These are phyloP conservation scores for Epirrhoe tristata DNA, from an alignment of 2,888 invertebrate genomes.

Conservation along the genomic window DNA sequence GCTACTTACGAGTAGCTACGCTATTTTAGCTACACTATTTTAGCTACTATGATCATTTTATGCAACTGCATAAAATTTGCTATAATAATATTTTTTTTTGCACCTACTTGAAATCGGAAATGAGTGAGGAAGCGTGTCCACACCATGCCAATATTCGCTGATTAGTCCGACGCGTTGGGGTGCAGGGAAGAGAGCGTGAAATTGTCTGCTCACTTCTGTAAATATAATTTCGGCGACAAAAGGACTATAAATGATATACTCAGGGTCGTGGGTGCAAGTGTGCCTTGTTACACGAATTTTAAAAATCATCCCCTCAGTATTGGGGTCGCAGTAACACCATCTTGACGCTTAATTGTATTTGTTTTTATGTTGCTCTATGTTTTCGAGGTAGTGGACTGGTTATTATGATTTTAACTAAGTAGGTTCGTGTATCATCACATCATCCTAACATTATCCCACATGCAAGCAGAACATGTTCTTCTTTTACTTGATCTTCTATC, in stretches of 20 bases:
- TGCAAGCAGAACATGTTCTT: too few relatives aligned
- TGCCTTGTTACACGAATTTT: conserved; percentile 73
- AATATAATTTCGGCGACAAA: conserved; percentile 85
- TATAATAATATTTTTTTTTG: too few relatives aligned
- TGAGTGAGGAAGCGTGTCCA: conserved; percentile 53
- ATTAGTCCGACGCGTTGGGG: conserved; percentile 80
- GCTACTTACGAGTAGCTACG: too few relatives aligned
- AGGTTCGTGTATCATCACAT: too few relatives aligned
- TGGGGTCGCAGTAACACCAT: conserved; percentile 43
- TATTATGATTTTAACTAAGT: not conserved
- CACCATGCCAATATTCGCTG: conserved; percentile 62
- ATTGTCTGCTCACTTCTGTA: conserved; percentile 86
- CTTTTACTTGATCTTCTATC: too few relatives aligned
- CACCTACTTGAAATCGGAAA: not conserved
- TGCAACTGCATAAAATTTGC: too few relatives aligned
- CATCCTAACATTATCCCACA: too few relatives aligned
- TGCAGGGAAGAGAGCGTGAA: conserved; percentile 84
- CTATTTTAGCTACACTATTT: too few relatives aligned
- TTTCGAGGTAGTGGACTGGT: not conserved
- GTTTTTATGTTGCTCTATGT: conserved; percentile 4
- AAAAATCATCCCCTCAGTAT: conserved; percentile 61
- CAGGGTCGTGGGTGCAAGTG: conserved; percentile 76
- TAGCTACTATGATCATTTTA: too few relatives aligned
- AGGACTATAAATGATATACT: conserved; percentile 84
- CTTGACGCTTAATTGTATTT: conserved; percentile 36